Conservation (phyloP, 2,888 invertebrate species). For the Diloba caeruleocephala region DNA sequence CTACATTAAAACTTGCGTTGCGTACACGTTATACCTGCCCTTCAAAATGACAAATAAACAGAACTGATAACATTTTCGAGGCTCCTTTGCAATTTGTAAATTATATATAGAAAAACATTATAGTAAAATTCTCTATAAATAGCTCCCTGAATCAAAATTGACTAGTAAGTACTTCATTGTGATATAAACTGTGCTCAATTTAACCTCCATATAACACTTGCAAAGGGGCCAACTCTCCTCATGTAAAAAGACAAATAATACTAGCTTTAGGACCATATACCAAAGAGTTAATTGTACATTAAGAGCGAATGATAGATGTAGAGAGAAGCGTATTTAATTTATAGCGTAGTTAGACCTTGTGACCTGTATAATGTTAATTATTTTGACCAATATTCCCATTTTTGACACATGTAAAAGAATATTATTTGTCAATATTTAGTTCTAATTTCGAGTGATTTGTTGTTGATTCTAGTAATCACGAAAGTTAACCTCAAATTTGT, state of each 20-base stretch:
- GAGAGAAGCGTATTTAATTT: conserved; percentile 82
- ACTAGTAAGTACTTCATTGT: conserved; percentile 52
- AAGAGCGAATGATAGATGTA: conserved; percentile 77
- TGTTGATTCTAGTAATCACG: conserved; percentile 40
- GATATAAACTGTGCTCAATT: conserved; percentile 53
- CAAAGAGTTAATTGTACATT: conserved; percentile 88
- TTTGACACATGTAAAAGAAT: conserved; percentile 58
- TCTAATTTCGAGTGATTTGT: conserved; percentile 51
- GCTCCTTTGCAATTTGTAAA: conserved; percentile 64
- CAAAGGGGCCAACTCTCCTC: conserved; percentile 76
- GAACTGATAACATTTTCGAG: conserved; percentile 42
- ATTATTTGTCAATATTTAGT: conserved; percentile 44
- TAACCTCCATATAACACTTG: conserved; percentile 50
- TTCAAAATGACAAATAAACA: conserved; percentile 37
- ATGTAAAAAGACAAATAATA: conserved; percentile 81
- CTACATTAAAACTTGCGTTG: conserved; percentile 45
- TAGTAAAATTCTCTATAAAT: conserved; percentile 21
- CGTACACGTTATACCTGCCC: conserved; percentile 45
- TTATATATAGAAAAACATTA: conserved; percentile 6
- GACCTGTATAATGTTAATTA: conserved; percentile 76
- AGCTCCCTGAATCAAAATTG: conserved; percentile 39
- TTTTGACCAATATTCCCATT: conserved; percentile 78
- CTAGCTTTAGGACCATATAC: conserved; percentile 87
- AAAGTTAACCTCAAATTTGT: conserved; percentile 55
- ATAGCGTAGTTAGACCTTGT: conserved; percentile 79